Conservation (phyloP, 2,113 vertebrate genomes). For the Falcunculus frontatus region DNA sequence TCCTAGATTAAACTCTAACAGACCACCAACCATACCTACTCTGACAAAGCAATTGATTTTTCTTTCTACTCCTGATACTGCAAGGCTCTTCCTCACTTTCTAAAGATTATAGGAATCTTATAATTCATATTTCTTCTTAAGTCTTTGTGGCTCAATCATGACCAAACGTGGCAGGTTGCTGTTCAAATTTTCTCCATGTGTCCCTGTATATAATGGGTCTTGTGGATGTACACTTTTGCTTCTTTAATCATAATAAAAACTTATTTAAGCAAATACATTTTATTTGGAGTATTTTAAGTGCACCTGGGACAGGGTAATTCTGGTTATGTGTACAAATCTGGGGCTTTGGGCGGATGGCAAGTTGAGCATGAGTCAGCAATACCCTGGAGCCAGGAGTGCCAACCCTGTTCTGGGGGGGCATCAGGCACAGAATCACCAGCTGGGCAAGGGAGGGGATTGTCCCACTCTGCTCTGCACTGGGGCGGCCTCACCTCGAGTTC, state of each 20-base stretch:
- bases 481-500: rapidly evolving
- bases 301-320: background rate
- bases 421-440: background rate
- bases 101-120: background rate
- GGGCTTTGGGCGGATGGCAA: background rate
- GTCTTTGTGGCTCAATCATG: background rate
- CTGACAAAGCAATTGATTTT: background rate
- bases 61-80: background rate
- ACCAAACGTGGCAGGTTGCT: background rate
- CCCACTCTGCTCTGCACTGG: background rate
- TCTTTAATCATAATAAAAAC: slow-evolving; percentile 28
- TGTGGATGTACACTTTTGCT: background rate
- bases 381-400: background rate
- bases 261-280: background rate
- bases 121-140: background rate
- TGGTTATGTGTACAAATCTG: background rate
- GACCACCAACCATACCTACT: background rate
- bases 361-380: background rate
- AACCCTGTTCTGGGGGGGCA: rapidly evolving
- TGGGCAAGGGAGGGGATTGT: rapidly evolving
- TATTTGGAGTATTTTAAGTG: background rate
- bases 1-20: background rate
- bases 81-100: background rate
- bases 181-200: background rate
- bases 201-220: background rate